Evolutionary conservation across 1,140 invertebrate genomes (phyloP), one percentile per base, ranked within the genome.

Genomic region (Lepidurus apus): DNA sequence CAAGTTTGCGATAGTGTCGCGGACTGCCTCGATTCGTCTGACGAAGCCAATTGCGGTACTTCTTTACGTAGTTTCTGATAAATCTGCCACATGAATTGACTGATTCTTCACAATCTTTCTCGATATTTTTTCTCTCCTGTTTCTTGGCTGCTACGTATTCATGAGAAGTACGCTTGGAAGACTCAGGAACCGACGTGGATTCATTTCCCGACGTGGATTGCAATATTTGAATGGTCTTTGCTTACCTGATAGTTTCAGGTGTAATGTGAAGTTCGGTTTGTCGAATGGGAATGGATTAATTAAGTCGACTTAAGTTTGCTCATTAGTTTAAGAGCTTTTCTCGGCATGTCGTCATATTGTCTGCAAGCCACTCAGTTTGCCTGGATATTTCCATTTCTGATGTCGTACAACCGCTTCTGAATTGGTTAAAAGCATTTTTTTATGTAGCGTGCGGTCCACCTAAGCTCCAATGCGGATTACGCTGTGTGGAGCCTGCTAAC

Each of bases 21-120:
- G 83, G 87, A 90, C 82, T 92, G 91, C 84, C 84, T 84, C 75
- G 87, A 88, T 75, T 86, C 87, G 47, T 89, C 90, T 80, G 90
- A 91, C 81, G 90, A 91, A 81, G 86, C 82, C 80, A 86, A 87
- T 74, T 91, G 90, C 73, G 78, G 78, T 78, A 78, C 26, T 53
- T 10, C 47, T 53, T 53, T 53, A n/a, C 47, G 11, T 17, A 53
- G 11, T n/a, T n/a, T n/a, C n/a, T n/a, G n/a, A n/a, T 17, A 11
- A 13, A n/a, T 17, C 13, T 34, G 74, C 74, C 11, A 21, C 10
- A 75, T n/a, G n/a, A 17, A 21, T 34, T 34, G 26, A 34, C 21
- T 34, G n/a, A 17, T 11, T 75, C 17, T n/a, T 9, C 74, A 11
- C 21, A 75, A 17, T 13, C 74, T 10, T 34, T 75, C 21, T 17